These are phyloP conservation scores for Ficedula albicollis DNA, from an alignment of 2,797 vertebrate genomes.

Conservation along the genomic window DNA sequence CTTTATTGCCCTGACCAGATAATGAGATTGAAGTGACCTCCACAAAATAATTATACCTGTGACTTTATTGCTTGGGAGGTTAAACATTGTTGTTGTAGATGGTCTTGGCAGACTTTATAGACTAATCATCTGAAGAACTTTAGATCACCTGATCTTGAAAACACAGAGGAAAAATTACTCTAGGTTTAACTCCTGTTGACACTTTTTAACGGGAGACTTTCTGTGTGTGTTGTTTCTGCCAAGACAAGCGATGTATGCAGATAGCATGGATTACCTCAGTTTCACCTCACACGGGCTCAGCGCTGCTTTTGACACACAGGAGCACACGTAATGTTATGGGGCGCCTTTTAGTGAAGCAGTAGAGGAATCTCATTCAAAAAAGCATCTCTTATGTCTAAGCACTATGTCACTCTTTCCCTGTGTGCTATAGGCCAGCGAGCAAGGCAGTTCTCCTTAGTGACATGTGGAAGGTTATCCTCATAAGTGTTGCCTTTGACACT, in stretches of 20 bases:
- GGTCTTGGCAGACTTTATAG: not conserved
- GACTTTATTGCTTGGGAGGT: not conserved
- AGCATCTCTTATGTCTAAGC: not conserved
- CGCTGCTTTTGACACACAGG: not conserved
- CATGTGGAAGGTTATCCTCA: not conserved
- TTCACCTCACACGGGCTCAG: not conserved
- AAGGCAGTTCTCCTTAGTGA: not conserved
- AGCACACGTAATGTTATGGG: not conserved
- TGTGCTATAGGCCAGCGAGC: not conserved
- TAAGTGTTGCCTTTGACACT: constrained; percentile 57
- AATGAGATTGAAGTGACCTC: not conserved
- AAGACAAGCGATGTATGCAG: not conserved
- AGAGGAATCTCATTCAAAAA: not conserved
- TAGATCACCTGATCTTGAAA: not conserved
- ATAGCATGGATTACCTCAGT: not conserved
- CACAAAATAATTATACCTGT: not conserved
- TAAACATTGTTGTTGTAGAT: not conserved
- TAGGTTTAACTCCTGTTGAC: constrained; percentile 6
- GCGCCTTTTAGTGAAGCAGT: not conserved
- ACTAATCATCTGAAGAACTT: not conserved
- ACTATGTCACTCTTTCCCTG: not conserved
- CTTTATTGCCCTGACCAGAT: not conserved
- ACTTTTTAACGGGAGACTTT: not conserved
- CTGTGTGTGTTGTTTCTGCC: not conserved
- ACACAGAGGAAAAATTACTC: not conserved